A percentile compares a stretch with the other conserved stretches of the same genome.
phyloP scores from a whole-genome alignment of 2,113 vertebrate species.

The Nicator chloris region DNA sequence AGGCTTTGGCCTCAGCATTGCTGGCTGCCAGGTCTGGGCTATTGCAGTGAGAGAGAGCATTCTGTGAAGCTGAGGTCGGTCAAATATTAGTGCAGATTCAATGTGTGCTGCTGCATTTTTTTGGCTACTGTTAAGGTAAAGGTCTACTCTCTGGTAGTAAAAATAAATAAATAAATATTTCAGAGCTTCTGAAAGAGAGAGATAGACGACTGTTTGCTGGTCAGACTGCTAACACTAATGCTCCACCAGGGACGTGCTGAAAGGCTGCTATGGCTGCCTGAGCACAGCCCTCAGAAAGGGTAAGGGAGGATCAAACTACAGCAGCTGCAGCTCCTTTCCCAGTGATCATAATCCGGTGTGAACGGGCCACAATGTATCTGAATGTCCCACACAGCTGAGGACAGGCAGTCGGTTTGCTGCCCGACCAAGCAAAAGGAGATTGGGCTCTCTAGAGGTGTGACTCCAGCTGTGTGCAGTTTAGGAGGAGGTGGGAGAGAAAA shows the following conservation, averaged over 20 bases:
- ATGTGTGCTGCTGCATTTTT: rapidly evolving
- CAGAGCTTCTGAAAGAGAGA: not conserved
- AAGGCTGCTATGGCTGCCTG: not conserved
- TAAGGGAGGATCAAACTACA: not conserved
- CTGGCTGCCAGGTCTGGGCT: not conserved
- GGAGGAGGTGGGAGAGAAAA: not conserved
- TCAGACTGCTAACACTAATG: not conserved
- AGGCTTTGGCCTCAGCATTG: not conserved
- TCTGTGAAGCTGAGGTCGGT: not conserved
- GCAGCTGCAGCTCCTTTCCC: not conserved
- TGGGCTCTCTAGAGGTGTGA: not conserved
- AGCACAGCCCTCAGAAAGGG: not conserved
- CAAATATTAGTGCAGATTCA: not conserved
- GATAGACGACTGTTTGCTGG: rapidly evolving
- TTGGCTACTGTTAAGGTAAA: not conserved
- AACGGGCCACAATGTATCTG: not conserved
- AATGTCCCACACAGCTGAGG: not conserved
- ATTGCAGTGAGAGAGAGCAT: not conserved
- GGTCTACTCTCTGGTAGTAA: not conserved
- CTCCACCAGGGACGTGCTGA: not conserved
- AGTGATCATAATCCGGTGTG: not conserved
- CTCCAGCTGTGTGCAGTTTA: not conserved
- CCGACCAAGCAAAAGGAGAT: not conserved
- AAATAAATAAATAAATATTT: not conserved
- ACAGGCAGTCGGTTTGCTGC: not conserved